Percentiles rank a stretch among this genome's conserved stretches.
Evolutionary conservation across 2,888 invertebrate genomes (phyloP).

Genomic region (Rhamnusium bicolor): DNA sequence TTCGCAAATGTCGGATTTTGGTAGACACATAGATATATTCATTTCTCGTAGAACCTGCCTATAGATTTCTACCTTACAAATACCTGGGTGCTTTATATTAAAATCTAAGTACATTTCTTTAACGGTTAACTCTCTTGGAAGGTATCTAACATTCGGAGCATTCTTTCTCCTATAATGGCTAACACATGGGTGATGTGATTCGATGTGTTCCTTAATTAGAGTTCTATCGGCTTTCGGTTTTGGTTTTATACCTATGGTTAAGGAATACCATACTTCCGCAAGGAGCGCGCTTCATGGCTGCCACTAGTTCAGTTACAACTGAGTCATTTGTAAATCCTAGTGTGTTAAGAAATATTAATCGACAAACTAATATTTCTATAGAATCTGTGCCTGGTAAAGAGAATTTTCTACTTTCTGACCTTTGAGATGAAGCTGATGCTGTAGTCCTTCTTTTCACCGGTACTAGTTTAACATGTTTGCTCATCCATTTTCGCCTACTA

Average conservation of each 20-base stretch:
- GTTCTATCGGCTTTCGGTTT: conserved; percentile 3
- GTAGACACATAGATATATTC: conserved; percentile 29
- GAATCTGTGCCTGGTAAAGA: no score
- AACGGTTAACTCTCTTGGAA: no score
- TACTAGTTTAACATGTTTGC: no score
- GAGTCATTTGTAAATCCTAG: conserved; percentile 22
- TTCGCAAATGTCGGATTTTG: conserved; percentile 29
- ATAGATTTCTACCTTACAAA: conserved; percentile 36
- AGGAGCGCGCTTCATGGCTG: conserved; percentile 34
- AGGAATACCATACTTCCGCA: conserved; percentile 20
- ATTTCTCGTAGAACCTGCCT: conserved; percentile 18
- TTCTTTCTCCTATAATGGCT: conserved; percentile 27
- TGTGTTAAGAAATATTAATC: no score
- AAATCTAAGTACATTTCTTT: conserved; percentile 31
- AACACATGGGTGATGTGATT: no score
- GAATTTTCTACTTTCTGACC: no score
- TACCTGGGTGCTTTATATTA: conserved; percentile 17
- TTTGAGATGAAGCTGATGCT: no score
- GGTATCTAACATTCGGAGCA: no score
- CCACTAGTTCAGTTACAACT: conserved; percentile 38
- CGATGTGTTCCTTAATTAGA: conserved; percentile 4
- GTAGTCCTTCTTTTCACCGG: no score
- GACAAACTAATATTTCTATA: no score
- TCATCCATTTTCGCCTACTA: no score
- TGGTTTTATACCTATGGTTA: conserved; percentile 13